phyloP scores from a whole-genome alignment of 2,888 invertebrate genomes.

The Rhagonycha fulva region DNA sequence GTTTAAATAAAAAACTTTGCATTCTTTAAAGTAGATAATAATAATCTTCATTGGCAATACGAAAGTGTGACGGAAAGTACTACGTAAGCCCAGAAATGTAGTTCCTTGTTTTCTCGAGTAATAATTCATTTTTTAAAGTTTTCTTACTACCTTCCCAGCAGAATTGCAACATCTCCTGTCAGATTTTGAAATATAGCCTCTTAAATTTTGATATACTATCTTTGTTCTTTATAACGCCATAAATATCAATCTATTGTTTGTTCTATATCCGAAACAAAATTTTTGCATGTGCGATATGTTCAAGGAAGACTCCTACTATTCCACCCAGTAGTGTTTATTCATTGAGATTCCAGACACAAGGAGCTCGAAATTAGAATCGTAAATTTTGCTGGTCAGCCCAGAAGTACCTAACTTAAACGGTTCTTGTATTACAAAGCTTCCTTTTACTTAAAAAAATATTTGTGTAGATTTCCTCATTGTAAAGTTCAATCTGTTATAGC shows the following conservation, averaged over 20 bases:
- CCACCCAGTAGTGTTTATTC: neutral
- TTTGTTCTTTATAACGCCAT: conserved; percentile 36
- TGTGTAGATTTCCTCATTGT: neutral
- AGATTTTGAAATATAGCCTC: conserved; percentile 37
- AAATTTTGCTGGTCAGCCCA: conserved; percentile 5
- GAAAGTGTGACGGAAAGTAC: neutral
- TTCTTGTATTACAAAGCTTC: neutral
- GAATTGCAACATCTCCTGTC: conserved; percentile 21
- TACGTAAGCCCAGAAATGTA: neutral
- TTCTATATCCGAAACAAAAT: neutral
- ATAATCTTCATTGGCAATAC: neutral
- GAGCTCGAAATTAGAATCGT: conserved; percentile 14
- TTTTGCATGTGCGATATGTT: neutral
- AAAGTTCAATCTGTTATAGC: neutral
- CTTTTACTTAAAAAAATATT: neutral
- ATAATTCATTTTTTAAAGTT: conserved; percentile 27
- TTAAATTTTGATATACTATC: conserved; percentile 39
- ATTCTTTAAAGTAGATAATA: neutral
- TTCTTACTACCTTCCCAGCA: conserved; percentile 8
- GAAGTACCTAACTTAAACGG: neutral
- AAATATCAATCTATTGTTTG: conserved; percentile 35
- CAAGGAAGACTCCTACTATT: neutral
- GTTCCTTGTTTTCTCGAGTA: conserved; percentile 16
- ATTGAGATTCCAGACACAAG: conserved; percentile 4
- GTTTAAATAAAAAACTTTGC: neutral